Percentiles rank a stretch among this genome's conserved stretches.
Evolutionary conservation across 1,140 invertebrate species (phyloP).

Genomic region (Tetranychus cinnabarinus): DNA sequence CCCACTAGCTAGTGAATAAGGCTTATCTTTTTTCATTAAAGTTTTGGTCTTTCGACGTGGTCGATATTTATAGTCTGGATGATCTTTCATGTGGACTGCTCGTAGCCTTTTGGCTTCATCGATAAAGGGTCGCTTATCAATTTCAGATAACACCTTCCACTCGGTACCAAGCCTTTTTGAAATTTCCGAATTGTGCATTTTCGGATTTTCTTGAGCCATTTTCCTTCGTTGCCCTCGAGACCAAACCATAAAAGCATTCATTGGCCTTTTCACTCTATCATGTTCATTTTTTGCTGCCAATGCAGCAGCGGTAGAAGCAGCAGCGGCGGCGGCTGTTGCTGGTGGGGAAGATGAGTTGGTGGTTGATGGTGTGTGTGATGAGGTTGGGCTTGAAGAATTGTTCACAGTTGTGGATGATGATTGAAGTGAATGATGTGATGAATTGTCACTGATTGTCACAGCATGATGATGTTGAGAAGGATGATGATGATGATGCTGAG

Average conservation of each 20-base stretch:
- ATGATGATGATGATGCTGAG: background rate
- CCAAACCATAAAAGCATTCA: conserved; percentile 99
- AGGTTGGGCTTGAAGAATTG: background rate
- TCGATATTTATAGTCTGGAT: conserved; percentile 94
- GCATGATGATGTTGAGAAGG: background rate
- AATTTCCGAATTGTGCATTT: conserved; percentile 99
- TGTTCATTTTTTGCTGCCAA: conserved; percentile 13
- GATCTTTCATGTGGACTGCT: conserved; percentile 98
- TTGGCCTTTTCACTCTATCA: conserved; percentile 87
- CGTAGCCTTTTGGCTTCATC: conserved; percentile 94
- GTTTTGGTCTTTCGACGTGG: conserved; percentile 63
- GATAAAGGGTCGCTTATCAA: conserved; percentile 93
- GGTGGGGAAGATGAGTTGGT: background rate
- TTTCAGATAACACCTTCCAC: conserved; percentile 91
- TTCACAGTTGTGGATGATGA: background rate
- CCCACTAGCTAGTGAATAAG: conserved; percentile 39
- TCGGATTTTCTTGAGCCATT: conserved; percentile 98
- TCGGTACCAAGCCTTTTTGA: conserved; percentile 88
- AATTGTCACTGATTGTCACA: background rate
- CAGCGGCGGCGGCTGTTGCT: background rate
- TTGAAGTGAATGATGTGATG: background rate
- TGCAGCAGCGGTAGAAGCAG: background rate
- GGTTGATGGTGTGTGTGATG: background rate
- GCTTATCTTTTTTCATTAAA: conserved; percentile 80
- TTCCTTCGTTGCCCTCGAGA: conserved; percentile 85